phyloP scores from a whole-genome alignment of 2,797 vertebrate genomes.

The Mionectes olivaceus region DNA sequence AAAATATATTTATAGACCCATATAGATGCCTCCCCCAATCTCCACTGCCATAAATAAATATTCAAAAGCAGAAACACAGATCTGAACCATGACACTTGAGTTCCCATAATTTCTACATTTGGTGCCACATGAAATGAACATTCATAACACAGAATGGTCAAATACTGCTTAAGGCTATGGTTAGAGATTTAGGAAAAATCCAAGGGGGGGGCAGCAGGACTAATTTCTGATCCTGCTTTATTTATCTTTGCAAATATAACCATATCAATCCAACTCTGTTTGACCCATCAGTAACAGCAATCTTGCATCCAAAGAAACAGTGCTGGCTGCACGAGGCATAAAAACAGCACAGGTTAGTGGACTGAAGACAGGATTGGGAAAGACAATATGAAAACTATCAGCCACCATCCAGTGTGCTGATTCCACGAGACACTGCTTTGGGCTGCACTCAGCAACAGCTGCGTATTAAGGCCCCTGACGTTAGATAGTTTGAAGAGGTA shows the following conservation, averaged over 20 bases:
- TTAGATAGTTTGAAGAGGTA: not conserved
- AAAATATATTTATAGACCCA: slow-evolving; percentile 70
- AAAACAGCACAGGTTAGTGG: not conserved
- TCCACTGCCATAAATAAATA: not conserved
- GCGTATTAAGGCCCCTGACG: not conserved
- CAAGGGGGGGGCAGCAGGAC: not conserved
- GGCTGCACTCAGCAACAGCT: not conserved
- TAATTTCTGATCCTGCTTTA: slow-evolving; percentile 21
- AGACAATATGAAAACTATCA: slow-evolving; percentile 18
- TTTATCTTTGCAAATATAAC: slow-evolving; percentile 19
- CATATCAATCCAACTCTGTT: not conserved
- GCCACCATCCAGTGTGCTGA: not conserved
- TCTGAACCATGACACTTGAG: not conserved
- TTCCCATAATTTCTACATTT: slow-evolving; percentile 10
- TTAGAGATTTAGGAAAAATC: not conserved
- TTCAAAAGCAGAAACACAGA: slow-evolving; percentile 5
- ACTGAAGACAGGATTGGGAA: not conserved
- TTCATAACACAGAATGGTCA: not conserved
- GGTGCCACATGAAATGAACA: not conserved
- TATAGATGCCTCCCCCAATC: not conserved
- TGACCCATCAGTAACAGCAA: not conserved
- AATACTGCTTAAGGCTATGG: not conserved
- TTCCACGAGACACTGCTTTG: not conserved
- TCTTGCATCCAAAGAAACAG: not conserved
- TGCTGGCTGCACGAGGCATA: not conserved